Conservation (phyloP, 2,113 vertebrate species). For the Solea senegalensis region DNA sequence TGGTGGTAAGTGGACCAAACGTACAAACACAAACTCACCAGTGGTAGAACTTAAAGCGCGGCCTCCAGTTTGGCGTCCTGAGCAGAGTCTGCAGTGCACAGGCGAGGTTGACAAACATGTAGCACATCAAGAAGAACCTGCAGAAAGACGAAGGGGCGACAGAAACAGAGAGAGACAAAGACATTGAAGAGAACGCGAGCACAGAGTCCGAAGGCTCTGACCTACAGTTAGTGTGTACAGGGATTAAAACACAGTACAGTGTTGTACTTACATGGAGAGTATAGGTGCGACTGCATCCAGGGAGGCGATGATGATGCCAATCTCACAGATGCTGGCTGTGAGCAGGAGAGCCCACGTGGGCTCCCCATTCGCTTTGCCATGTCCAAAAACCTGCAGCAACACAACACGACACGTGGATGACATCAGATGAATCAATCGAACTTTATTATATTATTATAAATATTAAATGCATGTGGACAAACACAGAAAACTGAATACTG, state of each 20-base stretch:
- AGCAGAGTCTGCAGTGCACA: conserved; percentile 96
- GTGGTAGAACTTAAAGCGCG: conserved; percentile 97
- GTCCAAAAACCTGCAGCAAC: conserved; percentile 90
- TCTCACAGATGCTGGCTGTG: conserved; percentile 96
- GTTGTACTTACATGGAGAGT: conserved; percentile 90
- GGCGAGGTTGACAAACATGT: conserved; percentile 98
- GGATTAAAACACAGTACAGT: background rate
- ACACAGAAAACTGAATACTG: background rate
- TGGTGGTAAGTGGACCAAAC: background rate
- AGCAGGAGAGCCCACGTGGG: conserved; percentile 97
- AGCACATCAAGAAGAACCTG: conserved; percentile 99
- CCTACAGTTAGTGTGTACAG: background rate
- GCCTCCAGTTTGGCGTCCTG: conserved; percentile 97
- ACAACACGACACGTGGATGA: too few species aligned
- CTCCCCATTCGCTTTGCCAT: conserved; percentile 97
- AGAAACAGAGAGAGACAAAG: background rate
- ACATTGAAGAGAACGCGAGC: background rate
- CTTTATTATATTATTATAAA: background rate
- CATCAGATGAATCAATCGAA: background rate
- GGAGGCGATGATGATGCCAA: conserved; percentile 97
- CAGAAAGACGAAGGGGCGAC: background rate
- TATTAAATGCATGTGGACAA: background rate
- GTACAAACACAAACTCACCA: conserved; percentile 82
- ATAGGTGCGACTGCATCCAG: conserved; percentile 97
- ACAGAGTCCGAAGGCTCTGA: background rate